Conservation (phyloP, 2,888 invertebrate species). For the Parnassius mnemosyne region DNA sequence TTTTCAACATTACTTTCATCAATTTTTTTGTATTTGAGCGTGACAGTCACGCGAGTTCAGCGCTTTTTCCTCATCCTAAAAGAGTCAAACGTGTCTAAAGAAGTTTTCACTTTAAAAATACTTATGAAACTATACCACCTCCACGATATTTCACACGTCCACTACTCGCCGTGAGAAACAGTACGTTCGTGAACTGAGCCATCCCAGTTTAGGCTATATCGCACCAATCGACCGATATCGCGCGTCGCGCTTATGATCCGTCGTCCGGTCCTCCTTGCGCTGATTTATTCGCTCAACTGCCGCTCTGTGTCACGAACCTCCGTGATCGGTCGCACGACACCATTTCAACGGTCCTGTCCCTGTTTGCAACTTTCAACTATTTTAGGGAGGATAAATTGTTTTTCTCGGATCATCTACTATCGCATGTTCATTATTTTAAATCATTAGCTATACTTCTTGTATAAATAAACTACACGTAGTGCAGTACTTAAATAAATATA, state of each 20-base stretch:
- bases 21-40: too few species aligned
- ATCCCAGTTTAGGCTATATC: slow-evolving; percentile 59
- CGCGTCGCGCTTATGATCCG: slow-evolving; percentile 43
- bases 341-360: slow-evolving; percentile 20
- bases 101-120: too few species aligned
- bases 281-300: slow-evolving; percentile 49
- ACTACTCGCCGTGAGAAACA: slow-evolving; percentile 54
- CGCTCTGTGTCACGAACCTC: slow-evolving; percentile 27
- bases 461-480: too few species aligned
- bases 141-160: slow-evolving; percentile 34
- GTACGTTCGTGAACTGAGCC: slow-evolving; percentile 48
- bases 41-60: too few species aligned
- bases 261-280: slow-evolving; percentile 41
- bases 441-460: too few species aligned
- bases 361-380: slow-evolving; percentile 1
- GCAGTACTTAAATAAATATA: too few species aligned
- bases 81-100: too few species aligned
- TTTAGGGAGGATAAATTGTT: slow-evolving; percentile 18
- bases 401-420: not conserved
- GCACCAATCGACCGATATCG: slow-evolving; percentile 47
- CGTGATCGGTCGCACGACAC: slow-evolving; percentile 30
- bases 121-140: not conserved
- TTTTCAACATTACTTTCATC: too few species aligned
- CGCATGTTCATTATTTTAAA: not conserved
- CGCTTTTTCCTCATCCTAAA: too few species aligned